Base-by-base conservation (phyloP, 1,140 invertebrate species). In the Hycleus cichorii region DNA sequence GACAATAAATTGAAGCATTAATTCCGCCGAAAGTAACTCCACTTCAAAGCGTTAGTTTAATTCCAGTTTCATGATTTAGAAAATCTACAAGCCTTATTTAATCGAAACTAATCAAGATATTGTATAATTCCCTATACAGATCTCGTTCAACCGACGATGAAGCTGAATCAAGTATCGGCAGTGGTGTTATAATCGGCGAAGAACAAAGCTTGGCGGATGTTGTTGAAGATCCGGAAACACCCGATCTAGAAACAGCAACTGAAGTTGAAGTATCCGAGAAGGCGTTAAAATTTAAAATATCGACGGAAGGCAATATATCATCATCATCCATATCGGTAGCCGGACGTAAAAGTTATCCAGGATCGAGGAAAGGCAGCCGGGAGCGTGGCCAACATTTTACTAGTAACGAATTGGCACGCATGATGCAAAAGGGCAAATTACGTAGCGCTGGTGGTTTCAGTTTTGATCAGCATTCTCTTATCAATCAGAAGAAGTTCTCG, bases 261-360 rank as follows among this genome's bases (percentile, higher is more conserved):
- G 87, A 89, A 72, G 87, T 88, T 1, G 86, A 87, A 64, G 79
- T 88, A 48, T 87, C 85, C 48, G 87, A 89, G 65, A 87, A 86
- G 67, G 82, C 87, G 2, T 77, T 88, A 0, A 88, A 88, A 65
- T 86, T 86, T 62, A 86, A 86, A 67, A 85, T 86, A 56, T 84
- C 86, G 8, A 88, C 87, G 1, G 85, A 88, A 66, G 78, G 81
- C 50, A 74, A 69, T 47, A 74, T 72, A 6, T 18, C 18, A 18
- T 18, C 18, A 7, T 32, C 32, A 32, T 32, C 32, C 2, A 5
- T 7, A 32, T 32, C 32, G 32, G 47, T 72, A 7, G 67, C 70
- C 10, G 81, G 81, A 1, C 67, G 81, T 0, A 83, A 81, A 64
- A 82, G 81, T 64, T 81, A 81, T 67, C 80, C 81, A 0, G 81